These are phyloP conservation scores for Cotesia vestalis DNA, from an alignment of 1,140 invertebrate genomes.

Conservation along the genomic window DNA sequence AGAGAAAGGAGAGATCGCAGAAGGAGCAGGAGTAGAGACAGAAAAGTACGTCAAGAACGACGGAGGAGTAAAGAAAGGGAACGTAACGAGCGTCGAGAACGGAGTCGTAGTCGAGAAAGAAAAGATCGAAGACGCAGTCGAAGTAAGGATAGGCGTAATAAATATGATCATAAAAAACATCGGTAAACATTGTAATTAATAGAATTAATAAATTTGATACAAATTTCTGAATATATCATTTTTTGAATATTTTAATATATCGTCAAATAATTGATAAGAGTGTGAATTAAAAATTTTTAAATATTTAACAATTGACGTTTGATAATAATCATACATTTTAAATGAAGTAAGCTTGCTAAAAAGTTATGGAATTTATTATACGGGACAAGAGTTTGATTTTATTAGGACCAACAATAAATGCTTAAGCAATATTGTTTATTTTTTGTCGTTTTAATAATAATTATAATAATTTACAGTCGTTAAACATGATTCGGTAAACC, in stretches of 20 bases:
- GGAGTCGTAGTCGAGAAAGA: slow-evolving; percentile 25
- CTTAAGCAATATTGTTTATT: slow-evolving; percentile 31
- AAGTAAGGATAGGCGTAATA: slow-evolving; percentile 23
- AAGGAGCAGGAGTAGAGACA: slow-evolving; percentile 40
- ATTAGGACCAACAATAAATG: neutral
- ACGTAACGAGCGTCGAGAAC: slow-evolving; percentile 45
- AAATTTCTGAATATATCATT: too few relatives aligned
- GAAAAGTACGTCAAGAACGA: slow-evolving; percentile 21
- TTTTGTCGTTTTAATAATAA: slow-evolving; percentile 13
- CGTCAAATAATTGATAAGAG: too few relatives aligned
- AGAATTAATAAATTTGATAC: too few relatives aligned
- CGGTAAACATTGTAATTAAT: neutral
- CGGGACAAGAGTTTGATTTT: too few relatives aligned
- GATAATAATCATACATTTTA: too few relatives aligned
- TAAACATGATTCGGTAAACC: slow-evolving; percentile 23
- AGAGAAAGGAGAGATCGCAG: slow-evolving; percentile 21
- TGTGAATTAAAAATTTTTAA: too few relatives aligned
- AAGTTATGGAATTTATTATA: too few relatives aligned
- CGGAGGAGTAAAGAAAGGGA: slow-evolving; percentile 34
- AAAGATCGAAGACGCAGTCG: slow-evolving; percentile 31
- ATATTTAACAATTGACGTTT: too few relatives aligned
- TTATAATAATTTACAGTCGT: slow-evolving; percentile 32
- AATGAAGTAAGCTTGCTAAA: too few relatives aligned
- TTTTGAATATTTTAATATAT: too few relatives aligned
- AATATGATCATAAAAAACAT: slow-evolving; percentile 25